Percentiles rank a stretch among this genome's conserved stretches.
These are phyloP conservation scores for Neodiprion pinetum DNA, from an alignment of 1,140 invertebrate species.

Conservation along the genomic window DNA sequence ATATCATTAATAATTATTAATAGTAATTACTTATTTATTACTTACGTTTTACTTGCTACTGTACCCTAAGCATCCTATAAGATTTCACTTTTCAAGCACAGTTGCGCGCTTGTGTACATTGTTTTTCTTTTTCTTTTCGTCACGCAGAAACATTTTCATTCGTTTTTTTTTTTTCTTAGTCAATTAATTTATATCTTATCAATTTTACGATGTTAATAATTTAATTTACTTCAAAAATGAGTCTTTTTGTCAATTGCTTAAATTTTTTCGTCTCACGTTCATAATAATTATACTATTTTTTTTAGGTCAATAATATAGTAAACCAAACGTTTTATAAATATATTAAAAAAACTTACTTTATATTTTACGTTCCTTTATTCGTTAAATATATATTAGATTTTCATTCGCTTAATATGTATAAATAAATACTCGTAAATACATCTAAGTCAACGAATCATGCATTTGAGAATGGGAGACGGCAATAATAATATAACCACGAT, in stretches of 20 bases:
- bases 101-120: constrained; percentile 30
- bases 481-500: too few relatives aligned
- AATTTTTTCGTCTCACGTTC: constrained; percentile 22
- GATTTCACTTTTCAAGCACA: constrained; percentile 47
- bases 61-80: constrained; percentile 49
- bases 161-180: constrained; percentile 33
- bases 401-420: constrained; percentile 42
- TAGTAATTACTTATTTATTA: constrained; percentile 38
- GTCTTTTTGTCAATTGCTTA: constrained; percentile 36
- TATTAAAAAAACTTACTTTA: constrained; percentile 48
- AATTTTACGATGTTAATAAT: constrained; percentile 31
- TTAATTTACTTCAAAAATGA: constrained; percentile 36
- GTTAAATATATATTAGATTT: constrained; percentile 56
- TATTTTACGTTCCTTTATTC: constrained; percentile 42
- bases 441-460: constrained; percentile 29
- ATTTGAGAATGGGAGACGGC: neutral
- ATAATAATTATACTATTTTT: constrained; percentile 16
- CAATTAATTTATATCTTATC: constrained; percentile 32
- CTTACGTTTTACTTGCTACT: constrained; percentile 11
- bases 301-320: neutral
- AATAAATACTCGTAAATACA: constrained; percentile 53
- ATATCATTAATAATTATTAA: constrained; percentile 56
- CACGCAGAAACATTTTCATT: constrained; percentile 22
- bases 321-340: constrained; percentile 25
- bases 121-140: constrained; percentile 20